phyloP scores from a whole-genome alignment of 2,797 vertebrate species.

The Sternarchorhynchus goeldii region DNA sequence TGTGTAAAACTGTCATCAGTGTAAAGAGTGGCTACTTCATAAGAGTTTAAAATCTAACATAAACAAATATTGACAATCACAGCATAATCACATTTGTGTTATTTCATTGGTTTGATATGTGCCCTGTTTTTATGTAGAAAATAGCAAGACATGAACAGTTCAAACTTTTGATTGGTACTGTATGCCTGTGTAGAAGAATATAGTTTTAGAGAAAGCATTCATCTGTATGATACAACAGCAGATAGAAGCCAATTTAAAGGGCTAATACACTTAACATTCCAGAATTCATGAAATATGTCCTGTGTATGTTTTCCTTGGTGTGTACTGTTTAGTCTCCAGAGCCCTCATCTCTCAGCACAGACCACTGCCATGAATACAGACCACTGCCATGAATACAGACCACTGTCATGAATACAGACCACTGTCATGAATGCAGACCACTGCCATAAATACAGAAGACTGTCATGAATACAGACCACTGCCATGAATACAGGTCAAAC shows the following conservation, averaged over 20 bases:
- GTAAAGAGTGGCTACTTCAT: too few relatives aligned
- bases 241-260: neutral
- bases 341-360: neutral
- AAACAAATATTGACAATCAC: too few relatives aligned
- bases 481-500: too few relatives aligned
- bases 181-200: slow-evolving; percentile 1
- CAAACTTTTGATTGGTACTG: neutral
- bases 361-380: slow-evolving; percentile 10
- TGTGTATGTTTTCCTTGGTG: neutral
- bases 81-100: neutral
- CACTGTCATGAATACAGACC: neutral
- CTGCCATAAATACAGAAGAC: too few relatives aligned
- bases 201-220: slow-evolving; percentile 40
- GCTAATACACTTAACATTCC: neutral
- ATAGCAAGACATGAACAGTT: too few relatives aligned
- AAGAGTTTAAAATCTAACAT: too few relatives aligned
- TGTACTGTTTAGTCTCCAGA: slow-evolving; percentile 48
- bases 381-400: neutral
- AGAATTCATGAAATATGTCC: neutral
- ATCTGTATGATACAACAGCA: slow-evolving; percentile 32
- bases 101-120: too few relatives aligned
- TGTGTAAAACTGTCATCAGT: too few relatives aligned
- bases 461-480: too few relatives aligned
- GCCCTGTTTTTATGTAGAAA: too few relatives aligned
- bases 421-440: too few relatives aligned